phyloP scores from a whole-genome alignment of 2,888 invertebrate genomes.

The Agrilus cyanescens region DNA sequence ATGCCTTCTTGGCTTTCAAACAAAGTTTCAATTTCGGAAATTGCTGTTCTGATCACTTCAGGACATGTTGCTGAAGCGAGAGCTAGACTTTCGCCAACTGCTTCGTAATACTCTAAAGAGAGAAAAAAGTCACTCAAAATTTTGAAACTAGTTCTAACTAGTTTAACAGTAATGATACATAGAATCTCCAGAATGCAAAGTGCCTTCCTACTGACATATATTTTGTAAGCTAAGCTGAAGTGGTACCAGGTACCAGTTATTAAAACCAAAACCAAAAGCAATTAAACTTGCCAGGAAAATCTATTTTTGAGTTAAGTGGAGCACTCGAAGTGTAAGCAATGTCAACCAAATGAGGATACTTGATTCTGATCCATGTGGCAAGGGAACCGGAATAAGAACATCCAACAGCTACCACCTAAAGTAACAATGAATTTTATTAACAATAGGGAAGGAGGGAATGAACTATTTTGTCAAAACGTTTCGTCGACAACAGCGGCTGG shows the following conservation, averaged over 20 bases:
- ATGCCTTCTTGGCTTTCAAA: slow-evolving; percentile 27
- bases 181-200: too few species aligned
- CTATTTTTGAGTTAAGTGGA: slow-evolving; percentile 43
- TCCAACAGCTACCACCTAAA: slow-evolving; percentile 37
- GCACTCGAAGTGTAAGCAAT: slow-evolving; percentile 48
- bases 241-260: too few species aligned
- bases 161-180: too few species aligned
- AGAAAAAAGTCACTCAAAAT: background rate
- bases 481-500: too few species aligned
- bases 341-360: slow-evolving; percentile 45
- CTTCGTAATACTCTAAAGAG: slow-evolving; percentile 42
- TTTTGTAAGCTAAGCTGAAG: too few species aligned
- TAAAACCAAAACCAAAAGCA: too few species aligned
- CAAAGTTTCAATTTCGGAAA: slow-evolving; percentile 27
- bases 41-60: slow-evolving; percentile 30
- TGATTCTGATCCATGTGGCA: slow-evolving; percentile 46
- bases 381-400: slow-evolving; percentile 48
- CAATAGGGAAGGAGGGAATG: too few species aligned
- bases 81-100: slow-evolving; percentile 33
- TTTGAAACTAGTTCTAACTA: too few species aligned
- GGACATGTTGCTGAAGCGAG: slow-evolving; percentile 34
- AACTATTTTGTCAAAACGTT: too few species aligned
- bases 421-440: too few species aligned
- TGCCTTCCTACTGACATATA: too few species aligned
- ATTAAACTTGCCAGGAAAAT: slow-evolving; percentile 40